Conservation (phyloP, 2,797 vertebrate genomes). For the Gymnoscopelus microlampas region DNA sequence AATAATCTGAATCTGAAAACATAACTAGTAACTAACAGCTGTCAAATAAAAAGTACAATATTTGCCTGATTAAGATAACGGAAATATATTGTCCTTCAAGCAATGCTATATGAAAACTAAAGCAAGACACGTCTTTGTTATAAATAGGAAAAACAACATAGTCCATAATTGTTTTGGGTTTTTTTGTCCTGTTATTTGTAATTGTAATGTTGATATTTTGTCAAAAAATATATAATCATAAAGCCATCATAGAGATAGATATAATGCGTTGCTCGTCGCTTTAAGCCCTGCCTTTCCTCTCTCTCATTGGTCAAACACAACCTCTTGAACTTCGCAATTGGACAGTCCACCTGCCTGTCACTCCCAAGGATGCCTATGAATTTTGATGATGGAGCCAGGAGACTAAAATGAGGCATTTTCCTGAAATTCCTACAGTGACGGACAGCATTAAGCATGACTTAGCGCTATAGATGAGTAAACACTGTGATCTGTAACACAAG, state of each 20-base stretch:
- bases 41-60: too few species aligned
- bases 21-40: too few species aligned
- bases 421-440: background rate
- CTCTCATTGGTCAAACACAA: slow-evolving; percentile 46
- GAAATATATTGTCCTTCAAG: too few species aligned
- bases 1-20: too few species aligned
- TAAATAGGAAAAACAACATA: background rate
- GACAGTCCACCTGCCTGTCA: slow-evolving; percentile 52
- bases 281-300: background rate
- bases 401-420: slow-evolving; percentile 20
- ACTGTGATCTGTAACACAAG: background rate
- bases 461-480: too few species aligned
- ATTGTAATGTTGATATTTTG: too few species aligned
- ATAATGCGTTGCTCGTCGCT: background rate
- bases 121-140: background rate
- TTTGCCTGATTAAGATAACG: too few species aligned
- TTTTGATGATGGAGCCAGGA: slow-evolving; percentile 43
- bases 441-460: too few species aligned
- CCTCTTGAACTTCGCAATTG: slow-evolving; percentile 50
- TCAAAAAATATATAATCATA: too few species aligned
- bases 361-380: slow-evolving; percentile 38
- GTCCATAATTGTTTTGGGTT: too few species aligned
- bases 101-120: background rate
- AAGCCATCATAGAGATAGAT: background rate
- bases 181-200: too few species aligned